Evolutionary conservation across 2,113 vertebrate genomes (phyloP).

Genomic region (Campylomormyrus numenius): DNA sequence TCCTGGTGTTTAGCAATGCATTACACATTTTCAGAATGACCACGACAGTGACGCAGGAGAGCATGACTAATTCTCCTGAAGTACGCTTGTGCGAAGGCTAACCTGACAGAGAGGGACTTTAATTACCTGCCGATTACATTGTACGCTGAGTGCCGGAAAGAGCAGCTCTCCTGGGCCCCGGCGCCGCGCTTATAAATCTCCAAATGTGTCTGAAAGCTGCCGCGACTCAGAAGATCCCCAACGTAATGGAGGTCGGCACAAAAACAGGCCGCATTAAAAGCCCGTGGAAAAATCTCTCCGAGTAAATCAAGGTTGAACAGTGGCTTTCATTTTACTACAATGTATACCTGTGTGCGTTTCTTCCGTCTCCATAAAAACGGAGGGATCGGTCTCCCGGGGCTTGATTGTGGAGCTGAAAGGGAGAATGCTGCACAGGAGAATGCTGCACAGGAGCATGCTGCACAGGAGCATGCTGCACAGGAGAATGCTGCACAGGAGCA

Average conservation of each 20-base stretch:
- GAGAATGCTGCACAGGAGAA: background rate
- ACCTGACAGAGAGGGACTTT: background rate
- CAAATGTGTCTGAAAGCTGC: background rate
- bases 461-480: background rate
- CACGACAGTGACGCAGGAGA: background rate
- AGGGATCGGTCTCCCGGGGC: background rate
- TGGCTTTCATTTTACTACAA: background rate
- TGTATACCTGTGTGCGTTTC: too few relatives aligned
- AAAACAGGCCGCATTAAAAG: background rate
- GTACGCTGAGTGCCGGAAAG: background rate
- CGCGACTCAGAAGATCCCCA: background rate
- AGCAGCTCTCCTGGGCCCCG: background rate
- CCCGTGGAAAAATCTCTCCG: background rate
- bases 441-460: background rate
- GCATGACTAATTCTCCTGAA: background rate
- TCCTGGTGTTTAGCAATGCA: background rate
- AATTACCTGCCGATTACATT: conserved; percentile 19
- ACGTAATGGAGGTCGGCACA: background rate
- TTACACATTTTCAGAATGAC: background rate
- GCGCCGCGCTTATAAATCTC: background rate
- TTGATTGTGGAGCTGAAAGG: background rate
- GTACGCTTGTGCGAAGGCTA: background rate
- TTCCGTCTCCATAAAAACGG: background rate
- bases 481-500: background rate
- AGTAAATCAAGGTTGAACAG: background rate